Base-by-base conservation (phyloP, 1,140 invertebrate species). In the Dreissena rostriformis region DNA sequence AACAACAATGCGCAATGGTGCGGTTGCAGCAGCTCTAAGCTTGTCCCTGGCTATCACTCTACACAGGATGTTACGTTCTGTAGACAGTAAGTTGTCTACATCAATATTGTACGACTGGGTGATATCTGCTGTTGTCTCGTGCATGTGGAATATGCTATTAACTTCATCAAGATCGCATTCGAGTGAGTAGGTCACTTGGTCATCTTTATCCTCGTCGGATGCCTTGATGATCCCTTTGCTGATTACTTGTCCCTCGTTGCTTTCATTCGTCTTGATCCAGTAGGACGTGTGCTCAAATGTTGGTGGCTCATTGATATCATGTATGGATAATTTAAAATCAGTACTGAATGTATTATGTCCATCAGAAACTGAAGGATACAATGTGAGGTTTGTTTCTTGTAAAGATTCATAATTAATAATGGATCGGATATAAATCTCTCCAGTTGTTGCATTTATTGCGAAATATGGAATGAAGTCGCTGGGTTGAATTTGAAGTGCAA, bases 281-380 rank as follows among this genome's bases (percentile, higher is more conserved):
- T 82, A 82, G 26, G 26, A 52, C 0, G 49, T 12, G 53, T 82
- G 65, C 15, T 57, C 53, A 53, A 82, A 82, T 39, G 53, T 39
- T n/a, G 79, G 79, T 26, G 79, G 79, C 67, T 82, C 79, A 65
- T 82, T 82, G 2, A 82, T 52, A 67, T 82, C 79, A 66, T 67
- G 57, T 26, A 82, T 53, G 22, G 28, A 65, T 19, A 82, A 55
- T 74, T 71, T 82, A 11, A 82, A 19, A 11, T 26, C 51, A 66
- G 61, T 51, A 5, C 24, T 17, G 39, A 52, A 29, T 22, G 11
- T 74, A 14, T 73, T 72, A n/a, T 66, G 61, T 4, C 79, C 79
- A 29, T 82, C 79, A 22, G 55, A 66, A 24, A 74, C 79, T 52
- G 57, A 66, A 15, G 63, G 57, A 51, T 82, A 66, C 8, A 82